phyloP scores from a whole-genome alignment of 2,888 invertebrate genomes.

The Conus canariensis region DNA sequence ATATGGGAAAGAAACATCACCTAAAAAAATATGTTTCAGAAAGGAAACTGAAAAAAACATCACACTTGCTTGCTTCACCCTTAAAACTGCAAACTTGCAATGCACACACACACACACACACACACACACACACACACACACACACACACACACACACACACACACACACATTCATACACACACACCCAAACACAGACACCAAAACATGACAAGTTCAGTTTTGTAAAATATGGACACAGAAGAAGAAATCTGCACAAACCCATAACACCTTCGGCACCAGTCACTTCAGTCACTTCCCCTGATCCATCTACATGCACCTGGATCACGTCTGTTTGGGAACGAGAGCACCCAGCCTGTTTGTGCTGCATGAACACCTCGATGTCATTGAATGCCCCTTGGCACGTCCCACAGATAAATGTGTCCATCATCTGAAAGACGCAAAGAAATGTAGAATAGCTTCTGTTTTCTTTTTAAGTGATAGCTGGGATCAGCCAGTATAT shows the following conservation, averaged over 20 bases:
- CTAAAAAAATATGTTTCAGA: too few relatives aligned
- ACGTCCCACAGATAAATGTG: constrained; percentile 76
- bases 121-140: too few relatives aligned
- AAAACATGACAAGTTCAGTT: not conserved
- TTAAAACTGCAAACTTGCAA: too few relatives aligned
- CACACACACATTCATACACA: not conserved
- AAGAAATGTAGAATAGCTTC: not conserved
- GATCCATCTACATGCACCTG: constrained; percentile 53
- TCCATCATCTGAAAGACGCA: constrained; percentile 64
- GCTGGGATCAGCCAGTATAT: too few relatives aligned
- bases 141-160: too few relatives aligned
- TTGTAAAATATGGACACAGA: not conserved
- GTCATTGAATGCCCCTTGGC: constrained; percentile 73
- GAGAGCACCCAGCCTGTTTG: constrained; percentile 67
- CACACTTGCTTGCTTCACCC: too few relatives aligned
- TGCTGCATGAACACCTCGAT: constrained; percentile 74
- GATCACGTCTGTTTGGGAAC: constrained; percentile 46
- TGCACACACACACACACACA: too few relatives aligned
- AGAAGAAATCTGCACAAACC: not conserved
- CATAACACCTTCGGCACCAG: constrained; percentile 34
- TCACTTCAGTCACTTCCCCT: constrained; percentile 53
- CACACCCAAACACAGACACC: not conserved
- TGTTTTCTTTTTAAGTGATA: too few relatives aligned
- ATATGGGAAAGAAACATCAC: too few relatives aligned
- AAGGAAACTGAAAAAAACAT: too few relatives aligned